Conservation (phyloP, 2,797 vertebrate genomes). For the Ambastaia sidthimunki region DNA sequence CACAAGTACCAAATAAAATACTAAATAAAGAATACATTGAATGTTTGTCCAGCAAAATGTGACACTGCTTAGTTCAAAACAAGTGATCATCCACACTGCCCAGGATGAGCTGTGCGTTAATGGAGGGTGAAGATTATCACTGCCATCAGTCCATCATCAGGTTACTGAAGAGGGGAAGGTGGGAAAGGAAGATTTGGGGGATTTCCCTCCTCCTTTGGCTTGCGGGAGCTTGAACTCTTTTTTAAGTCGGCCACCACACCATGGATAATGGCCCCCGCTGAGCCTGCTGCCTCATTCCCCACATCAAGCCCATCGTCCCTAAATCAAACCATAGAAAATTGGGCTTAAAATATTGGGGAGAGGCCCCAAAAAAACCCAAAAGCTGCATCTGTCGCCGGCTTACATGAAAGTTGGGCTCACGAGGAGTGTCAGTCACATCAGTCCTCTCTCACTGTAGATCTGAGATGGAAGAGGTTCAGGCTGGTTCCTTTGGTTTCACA, state of each 20-base stretch:
- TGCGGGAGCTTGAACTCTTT: constrained; percentile 73
- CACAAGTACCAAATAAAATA: not conserved
- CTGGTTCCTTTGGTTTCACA: constrained; percentile 45
- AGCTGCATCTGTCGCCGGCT: constrained; percentile 78
- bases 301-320: constrained; percentile 66
- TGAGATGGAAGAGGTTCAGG: constrained; percentile 39
- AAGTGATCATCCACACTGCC: not conserved
- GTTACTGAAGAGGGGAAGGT: constrained; percentile 43
- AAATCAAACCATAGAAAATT: constrained; percentile 72
- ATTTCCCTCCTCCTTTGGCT: constrained; percentile 50
- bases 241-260: constrained; percentile 85
- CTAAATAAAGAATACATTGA: not conserved
- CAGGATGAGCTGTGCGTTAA: not conserved
- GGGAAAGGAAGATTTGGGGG: constrained; percentile 38
- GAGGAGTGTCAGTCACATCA: constrained; percentile 64
- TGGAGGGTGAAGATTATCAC: constrained; percentile 19
- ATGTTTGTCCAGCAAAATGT: constrained; percentile 8
- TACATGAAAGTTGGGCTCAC: constrained; percentile 77
- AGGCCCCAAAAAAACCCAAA: constrained; percentile 73
- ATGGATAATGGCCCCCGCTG: constrained; percentile 87
- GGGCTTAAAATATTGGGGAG: constrained; percentile 78
- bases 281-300: constrained; percentile 78
- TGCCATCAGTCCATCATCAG: constrained; percentile 32
- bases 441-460: constrained; percentile 40
- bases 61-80: not conserved